phyloP scores from a whole-genome alignment of 2,113 vertebrate species.

The Suricata suricatta region DNA sequence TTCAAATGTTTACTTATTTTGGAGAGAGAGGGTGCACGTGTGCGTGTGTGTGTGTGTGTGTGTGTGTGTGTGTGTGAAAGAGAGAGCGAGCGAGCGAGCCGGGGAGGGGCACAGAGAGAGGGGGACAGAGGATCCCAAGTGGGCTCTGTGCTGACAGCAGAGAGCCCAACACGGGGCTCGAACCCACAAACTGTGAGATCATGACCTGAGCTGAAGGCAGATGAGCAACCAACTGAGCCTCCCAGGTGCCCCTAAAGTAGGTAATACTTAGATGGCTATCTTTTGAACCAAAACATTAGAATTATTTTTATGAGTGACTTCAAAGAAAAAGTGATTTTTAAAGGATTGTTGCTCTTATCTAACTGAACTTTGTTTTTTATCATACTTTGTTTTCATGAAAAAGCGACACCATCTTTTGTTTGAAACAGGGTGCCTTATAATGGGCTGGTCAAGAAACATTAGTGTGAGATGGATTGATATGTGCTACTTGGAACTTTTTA shows the following conservation, averaged over 20 bases:
- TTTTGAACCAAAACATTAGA: constrained; percentile 41
- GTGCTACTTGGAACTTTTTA: constrained; percentile 42
- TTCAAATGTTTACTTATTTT: too few relatives aligned
- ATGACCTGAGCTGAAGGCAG: too few relatives aligned
- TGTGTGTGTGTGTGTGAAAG: too few relatives aligned
- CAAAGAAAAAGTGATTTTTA: constrained; percentile 12
- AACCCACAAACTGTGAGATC: too few relatives aligned
- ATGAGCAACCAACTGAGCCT: too few relatives aligned
- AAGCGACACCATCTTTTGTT: constrained; percentile 24
- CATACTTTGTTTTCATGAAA: constrained; percentile 26
- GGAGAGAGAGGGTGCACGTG: too few relatives aligned
- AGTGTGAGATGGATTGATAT: neutral
- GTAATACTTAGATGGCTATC: constrained; percentile 11
- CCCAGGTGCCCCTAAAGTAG: neutral
- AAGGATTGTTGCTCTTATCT: neutral
- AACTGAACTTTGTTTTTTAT: neutral
- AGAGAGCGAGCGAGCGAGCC: too few relatives aligned
- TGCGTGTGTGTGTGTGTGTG: too few relatives aligned
- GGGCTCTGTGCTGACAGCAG: too few relatives aligned
- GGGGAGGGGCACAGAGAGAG: too few relatives aligned
- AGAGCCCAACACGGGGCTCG: too few relatives aligned
- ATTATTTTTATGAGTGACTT: constrained; percentile 32
- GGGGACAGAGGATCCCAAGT: too few relatives aligned
- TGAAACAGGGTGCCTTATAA: constrained; percentile 24
- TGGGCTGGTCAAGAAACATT: constrained; percentile 23